Base-by-base conservation (phyloP, 2,797 vertebrate species). In the Eleutherodactylus coqui region DNA sequence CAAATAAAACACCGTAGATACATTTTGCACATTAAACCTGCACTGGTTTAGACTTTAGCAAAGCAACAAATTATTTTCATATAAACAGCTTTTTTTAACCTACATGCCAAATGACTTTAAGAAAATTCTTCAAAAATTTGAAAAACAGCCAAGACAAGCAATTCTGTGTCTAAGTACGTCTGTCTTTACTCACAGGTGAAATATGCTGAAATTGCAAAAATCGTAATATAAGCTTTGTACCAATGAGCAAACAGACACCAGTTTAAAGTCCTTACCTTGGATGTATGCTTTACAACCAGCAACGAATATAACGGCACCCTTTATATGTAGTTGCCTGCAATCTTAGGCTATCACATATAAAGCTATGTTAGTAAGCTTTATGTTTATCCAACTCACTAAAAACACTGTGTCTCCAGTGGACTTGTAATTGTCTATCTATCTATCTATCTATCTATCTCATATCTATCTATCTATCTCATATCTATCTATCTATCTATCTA, bases 51-150 rank as follows among this genome's bases (percentile, higher is more conserved):
- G 21, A 36, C 38, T 64, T 47, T 1, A 49, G 21, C n/a, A 90
- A 91, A 91, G 88, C 89, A 92, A 90, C 88, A 86, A 10, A 36
- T 36, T 53, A 27, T 36, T 38, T 82, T 27, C 19, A 70, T 13
- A 69, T 4, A 69, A 17, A 13, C 43, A n/a, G 19, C 16, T 0
- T 72, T 72, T 55, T 38, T 72, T 51, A 53, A 55, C 64, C 34
- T 82, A 43, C 47, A 82, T n/a, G 41, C n/a, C 64, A 19, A 84
- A 47, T 84, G n/a, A 24, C 55, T 83, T 75, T 60, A 83, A 64
- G 32, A 49, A 76, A 45, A 62, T 49, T 76, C 82, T 60, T 75
- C 41, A 5, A 62, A 75, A 75, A 43, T 19, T 41, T 76, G 72
- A 49, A 9, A 9, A 75, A 73, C 29, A 21, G 75, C 83, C 83